Base-by-base conservation (phyloP, 2,113 vertebrate genomes). In the Spilogale gracilis region DNA sequence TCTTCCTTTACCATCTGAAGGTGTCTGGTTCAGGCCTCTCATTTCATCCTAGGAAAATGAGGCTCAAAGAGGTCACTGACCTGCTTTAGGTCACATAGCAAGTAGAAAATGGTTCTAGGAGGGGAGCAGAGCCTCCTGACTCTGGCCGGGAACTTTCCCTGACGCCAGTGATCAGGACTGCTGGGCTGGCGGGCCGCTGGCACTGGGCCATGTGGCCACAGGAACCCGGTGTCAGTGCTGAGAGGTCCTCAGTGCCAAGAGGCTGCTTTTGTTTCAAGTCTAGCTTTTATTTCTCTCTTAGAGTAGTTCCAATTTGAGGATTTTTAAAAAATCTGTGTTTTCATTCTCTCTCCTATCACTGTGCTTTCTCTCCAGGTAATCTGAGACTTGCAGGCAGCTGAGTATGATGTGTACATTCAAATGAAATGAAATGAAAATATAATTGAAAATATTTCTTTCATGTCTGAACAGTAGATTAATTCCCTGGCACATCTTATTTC, bases 361-460 rank as follows among this genome's bases (percentile, higher is more conserved):
- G 94, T 30, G 90, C 74, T 78, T 74, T 65, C 81, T 97, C 63
- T 81, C 61, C 56, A 61, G 60, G 43, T 81, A 89, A 63, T 96
- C 92, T 48, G 58, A 94, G 76, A 84, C 78, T 82, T 48, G 43
- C 81, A 97, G 92, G 82, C 73, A 69, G 86, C 76, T 17, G 0
- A 92, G 84, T 92, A 92, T 23, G 25, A 21, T 0, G 8, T 92
- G 79, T 38, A 76, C 78, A 45, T 86, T 83, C 74, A 82, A 97
- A 90, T 82, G 92, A 95, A 97, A 88, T 43, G 78, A 30, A 86
- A 85, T 89, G 60, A 81, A 91, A 97, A 96, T 89, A 96, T 94
- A 97, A 97, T 91, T 84, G 78, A 97, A 89, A 67, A 23, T 58
- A 50, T 86, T 97, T 96, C 94, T 96, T 58, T 65, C 2, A 48